Evolutionary conservation across 2,888 invertebrate genomes (phyloP), one percentile per base, ranked within the genome.

Genomic region (Phalera bucephala): DNA sequence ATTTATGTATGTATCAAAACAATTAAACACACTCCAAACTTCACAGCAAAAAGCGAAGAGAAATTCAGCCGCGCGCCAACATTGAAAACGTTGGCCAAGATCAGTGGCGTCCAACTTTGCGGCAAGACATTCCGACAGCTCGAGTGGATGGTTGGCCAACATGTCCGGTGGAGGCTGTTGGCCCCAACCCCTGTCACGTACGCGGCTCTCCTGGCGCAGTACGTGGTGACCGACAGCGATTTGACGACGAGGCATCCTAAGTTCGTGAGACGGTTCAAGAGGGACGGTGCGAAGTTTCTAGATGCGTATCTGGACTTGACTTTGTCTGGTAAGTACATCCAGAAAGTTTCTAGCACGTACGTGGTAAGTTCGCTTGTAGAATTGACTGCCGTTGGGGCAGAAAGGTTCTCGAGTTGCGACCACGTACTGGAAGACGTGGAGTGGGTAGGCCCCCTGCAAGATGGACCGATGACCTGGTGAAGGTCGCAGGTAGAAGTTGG

Each of bases 81-180:
- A 1, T 47, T 88, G 7, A 86, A 84, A 34, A 81, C 72, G 0
- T 49, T 88, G 2, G 63, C 84, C 0, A 80, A 77, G 39, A 66
- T 78, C 7, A 83, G 84, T 19, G 80, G 79, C 0, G 75, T 86
- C 6, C 75, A 82, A 3, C 59, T 89, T 0, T 83, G 84, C 23
- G 85, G 84, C 2, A 82, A 80, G 49, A 86, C 83, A 0, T 88
- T 89, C 64, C 57, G 83, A 8, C 86, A 88, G 50, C 46, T 89
- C 4, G 89, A 89, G 40, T 88, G 87, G 87, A 86, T 85, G 88
- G 84, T 89, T 0, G 88, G 86, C 3, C 85, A 86, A 51, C 87
- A 89, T 25, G 81, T 80, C 0, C 58, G 78, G 0, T 89, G 89
- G 88, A 58, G 85, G 64, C 59, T 88, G 9, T 46, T 88, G 29